These are phyloP conservation scores for Gnathochromis pfefferi DNA, from an alignment of 2,113 vertebrate genomes.

Conservation along the genomic window DNA sequence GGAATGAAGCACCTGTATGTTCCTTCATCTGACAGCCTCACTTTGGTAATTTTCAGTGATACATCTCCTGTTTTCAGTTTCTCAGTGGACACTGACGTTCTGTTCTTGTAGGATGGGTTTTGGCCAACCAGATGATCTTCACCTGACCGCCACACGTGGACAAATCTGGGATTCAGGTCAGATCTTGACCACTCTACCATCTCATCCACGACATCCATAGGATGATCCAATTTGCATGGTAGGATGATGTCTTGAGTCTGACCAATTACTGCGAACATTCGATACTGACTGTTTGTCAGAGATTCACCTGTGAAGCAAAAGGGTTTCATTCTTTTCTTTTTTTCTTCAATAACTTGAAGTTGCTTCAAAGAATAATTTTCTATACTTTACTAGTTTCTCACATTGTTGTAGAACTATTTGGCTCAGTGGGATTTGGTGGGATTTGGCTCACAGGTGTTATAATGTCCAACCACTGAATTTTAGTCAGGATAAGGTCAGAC, in stretches of 20 bases:
- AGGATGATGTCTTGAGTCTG: accelerated
- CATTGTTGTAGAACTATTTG: no score
- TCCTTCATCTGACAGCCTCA: neutral
- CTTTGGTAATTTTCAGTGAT: neutral
- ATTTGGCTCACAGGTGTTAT: no score
- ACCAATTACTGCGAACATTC: accelerated
- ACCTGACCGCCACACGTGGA: neutral
- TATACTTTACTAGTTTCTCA: no score
- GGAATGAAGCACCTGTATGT: neutral
- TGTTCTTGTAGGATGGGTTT: neutral
- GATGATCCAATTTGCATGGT: no score
- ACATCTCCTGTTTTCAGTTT: neutral
- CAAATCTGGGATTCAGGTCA: neutral
- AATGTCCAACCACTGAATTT: no score
- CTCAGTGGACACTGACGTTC: accelerated
- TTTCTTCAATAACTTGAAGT: no score
- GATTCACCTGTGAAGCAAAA: no score
- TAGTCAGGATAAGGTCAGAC: no score
- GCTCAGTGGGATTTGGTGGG: no score
- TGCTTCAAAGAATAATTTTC: no score
- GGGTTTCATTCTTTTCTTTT: no score
- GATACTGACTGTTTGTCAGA: accelerated
- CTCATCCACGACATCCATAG: accelerated
- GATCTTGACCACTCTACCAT: neutral
- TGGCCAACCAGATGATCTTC: accelerated